Evolutionary conservation across 2,888 invertebrate genomes (phyloP).

Genomic region (Melanchra persicariae): DNA sequence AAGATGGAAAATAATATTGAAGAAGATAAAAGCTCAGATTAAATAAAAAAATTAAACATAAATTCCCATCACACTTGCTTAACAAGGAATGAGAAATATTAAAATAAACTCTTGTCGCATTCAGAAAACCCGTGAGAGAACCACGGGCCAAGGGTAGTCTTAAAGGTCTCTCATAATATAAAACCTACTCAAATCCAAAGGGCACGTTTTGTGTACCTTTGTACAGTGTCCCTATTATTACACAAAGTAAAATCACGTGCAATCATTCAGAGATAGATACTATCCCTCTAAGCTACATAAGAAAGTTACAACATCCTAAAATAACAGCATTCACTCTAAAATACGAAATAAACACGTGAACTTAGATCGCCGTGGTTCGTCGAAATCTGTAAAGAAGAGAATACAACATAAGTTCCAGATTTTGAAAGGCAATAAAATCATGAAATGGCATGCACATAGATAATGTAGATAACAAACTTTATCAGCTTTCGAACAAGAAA

Average conservation of each 20-base stretch:
- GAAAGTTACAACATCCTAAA: constrained; percentile 51
- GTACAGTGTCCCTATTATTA: constrained; percentile 7
- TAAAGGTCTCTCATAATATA: constrained; percentile 12
- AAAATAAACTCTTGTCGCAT: constrained; percentile 25
- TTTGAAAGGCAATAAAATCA: constrained; percentile 1
- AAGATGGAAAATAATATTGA: constrained; percentile 27
- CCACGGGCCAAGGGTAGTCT: constrained; percentile 19
- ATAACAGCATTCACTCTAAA: constrained; percentile 58
- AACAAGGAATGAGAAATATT: constrained; percentile 43
- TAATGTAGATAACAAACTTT: constrained; percentile 10
- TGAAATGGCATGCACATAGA: neutral
- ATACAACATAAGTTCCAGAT: constrained; percentile 1
- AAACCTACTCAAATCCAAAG: constrained; percentile 9
- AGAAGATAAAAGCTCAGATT: neutral
- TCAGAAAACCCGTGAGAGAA: constrained; percentile 5
- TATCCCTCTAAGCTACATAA: constrained; percentile 56
- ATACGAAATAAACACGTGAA: constrained; percentile 46
- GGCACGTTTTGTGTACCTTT: neutral
- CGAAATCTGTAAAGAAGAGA: constrained; percentile 41
- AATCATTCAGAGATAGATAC: constrained; percentile 63
- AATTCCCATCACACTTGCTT: constrained; percentile 16
- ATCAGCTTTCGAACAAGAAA: constrained; percentile 2
- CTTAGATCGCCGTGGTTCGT: constrained; percentile 13
- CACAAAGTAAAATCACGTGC: constrained; percentile 30
- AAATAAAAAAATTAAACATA: neutral